phyloP scores from a whole-genome alignment of 2,113 vertebrate species.

The Pristiophorus japonicus region DNA sequence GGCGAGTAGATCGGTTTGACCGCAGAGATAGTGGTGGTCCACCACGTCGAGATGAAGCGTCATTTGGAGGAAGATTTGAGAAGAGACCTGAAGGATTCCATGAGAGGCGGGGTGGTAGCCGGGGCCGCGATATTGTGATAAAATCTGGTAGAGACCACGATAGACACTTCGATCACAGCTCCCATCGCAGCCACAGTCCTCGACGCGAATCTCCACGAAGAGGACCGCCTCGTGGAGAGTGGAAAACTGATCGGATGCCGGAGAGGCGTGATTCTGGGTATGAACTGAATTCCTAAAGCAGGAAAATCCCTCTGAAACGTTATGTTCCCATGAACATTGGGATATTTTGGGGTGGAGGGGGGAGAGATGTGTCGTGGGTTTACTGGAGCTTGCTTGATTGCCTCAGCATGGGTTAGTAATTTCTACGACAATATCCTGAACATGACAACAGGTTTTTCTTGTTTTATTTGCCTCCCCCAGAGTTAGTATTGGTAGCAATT shows the following conservation, averaged over 20 bases:
- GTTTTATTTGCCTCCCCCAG: background rate
- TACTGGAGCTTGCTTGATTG: background rate
- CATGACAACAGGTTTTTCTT: background rate
- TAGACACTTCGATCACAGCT: slow-evolving; percentile 3
- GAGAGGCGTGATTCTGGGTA: slow-evolving; percentile 23
- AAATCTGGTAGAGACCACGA: slow-evolving; percentile 18
- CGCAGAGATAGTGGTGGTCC: slow-evolving; percentile 11
- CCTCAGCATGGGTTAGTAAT: background rate
- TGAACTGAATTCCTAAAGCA: background rate
- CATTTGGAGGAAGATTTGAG: slow-evolving; percentile 28
- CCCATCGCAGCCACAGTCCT: slow-evolving; percentile 34
- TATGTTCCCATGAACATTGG: background rate
- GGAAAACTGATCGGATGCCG: slow-evolving; percentile 29
- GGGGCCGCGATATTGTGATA: slow-evolving; percentile 19
- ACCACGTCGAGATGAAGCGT: background rate
- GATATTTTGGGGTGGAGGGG: background rate
- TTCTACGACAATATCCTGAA: background rate
- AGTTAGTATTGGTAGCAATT: background rate
- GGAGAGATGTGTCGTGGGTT: background rate
- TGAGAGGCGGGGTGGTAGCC: slow-evolving; percentile 21
- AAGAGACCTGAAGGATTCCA: slow-evolving; percentile 32
- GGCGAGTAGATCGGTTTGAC: slow-evolving; percentile 31
- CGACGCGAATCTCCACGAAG: slow-evolving; percentile 28
- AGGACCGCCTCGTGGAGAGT: slow-evolving; percentile 20
- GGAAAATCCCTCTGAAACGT: background rate